Evolutionary conservation across 2,888 invertebrate genomes (phyloP), one percentile per base, ranked within the genome.

Genomic region (Stenurella melanura): DNA sequence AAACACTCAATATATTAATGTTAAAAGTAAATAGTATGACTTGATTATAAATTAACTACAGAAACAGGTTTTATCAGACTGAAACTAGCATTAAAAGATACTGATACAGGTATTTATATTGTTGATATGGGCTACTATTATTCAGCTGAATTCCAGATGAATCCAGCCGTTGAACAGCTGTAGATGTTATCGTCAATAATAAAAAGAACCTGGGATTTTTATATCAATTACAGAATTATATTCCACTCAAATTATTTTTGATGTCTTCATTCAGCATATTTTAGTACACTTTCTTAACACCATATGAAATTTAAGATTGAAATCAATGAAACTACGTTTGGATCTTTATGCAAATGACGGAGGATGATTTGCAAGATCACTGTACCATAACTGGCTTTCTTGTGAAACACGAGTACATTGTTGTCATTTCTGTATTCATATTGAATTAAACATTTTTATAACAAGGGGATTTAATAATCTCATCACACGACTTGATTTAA

Each of bases 51-150:
- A 72, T 72, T 54, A 72, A 63, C 21, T 19, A 60, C 26, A 18
- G n/a, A 61, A 74, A 74, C 74, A 74, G 74, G 74, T 74, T 74
- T 30, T 54, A 68, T 68, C 74, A 56, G 68, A 68, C 19, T 63
- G 68, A 74, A 56, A 68, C 74, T 68, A 63, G 61, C 68, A 74
- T 74, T 74, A 74, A 74, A 54, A 74, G 68, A 74, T 56, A 74
- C 74, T 66, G 74, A 74, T 74, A 74, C 60, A 61, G 74, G 68
- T 63, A 74, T 68, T 72, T 74, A 74, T 74, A 68, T 74, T 69
- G 74, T 74, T 68, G 15, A 64, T 74, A 61, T 21, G 74, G 60
- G 54, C 74, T 74, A 74, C 74, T 74, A 74, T 68, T 68, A 73
- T 42, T 63, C 54, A 38, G 30, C 72, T 54, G 63, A 50, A 72